A percentile compares a stretch with the other conserved stretches of the same genome.
phyloP scores from a whole-genome alignment of 2,113 vertebrate species.

The Neolamprologus kungweensis region DNA sequence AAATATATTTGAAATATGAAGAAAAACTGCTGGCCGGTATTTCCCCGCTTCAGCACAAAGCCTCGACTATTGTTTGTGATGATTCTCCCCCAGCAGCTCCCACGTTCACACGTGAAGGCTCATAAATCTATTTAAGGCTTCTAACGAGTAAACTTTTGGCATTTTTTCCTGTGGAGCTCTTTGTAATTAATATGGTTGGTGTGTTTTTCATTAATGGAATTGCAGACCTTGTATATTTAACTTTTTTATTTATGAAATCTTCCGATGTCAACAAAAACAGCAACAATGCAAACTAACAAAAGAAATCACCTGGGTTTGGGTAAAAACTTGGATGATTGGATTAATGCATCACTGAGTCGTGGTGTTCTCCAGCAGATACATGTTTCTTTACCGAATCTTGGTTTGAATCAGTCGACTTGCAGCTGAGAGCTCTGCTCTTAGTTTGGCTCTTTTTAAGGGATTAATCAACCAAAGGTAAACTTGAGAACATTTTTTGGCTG shows the following conservation, averaged over 20 bases:
- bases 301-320: neutral
- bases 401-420: neutral
- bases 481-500: neutral
- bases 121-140: neutral
- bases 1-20: neutral
- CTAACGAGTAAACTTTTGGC: neutral
- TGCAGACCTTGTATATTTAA: neutral
- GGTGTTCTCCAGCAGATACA: neutral
- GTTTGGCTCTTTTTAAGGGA: neutral
- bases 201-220: neutral
- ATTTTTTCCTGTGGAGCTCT: neutral
- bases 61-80: neutral
- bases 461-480: neutral
- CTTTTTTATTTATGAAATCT: neutral
- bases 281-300: neutral
- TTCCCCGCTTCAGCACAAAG: neutral
- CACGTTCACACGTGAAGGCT: neutral
- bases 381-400: accelerated
- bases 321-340: accelerated
- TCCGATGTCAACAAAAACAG: neutral
- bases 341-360: neutral
- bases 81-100: neutral
- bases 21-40: neutral
- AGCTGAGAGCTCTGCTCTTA: accelerated
- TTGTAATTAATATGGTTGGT: neutral